A percentile compares a stretch with the other conserved stretches of the same genome.
phyloP scores from a whole-genome alignment of 1,140 invertebrate genomes.

The Tetragnatha versicolor region DNA sequence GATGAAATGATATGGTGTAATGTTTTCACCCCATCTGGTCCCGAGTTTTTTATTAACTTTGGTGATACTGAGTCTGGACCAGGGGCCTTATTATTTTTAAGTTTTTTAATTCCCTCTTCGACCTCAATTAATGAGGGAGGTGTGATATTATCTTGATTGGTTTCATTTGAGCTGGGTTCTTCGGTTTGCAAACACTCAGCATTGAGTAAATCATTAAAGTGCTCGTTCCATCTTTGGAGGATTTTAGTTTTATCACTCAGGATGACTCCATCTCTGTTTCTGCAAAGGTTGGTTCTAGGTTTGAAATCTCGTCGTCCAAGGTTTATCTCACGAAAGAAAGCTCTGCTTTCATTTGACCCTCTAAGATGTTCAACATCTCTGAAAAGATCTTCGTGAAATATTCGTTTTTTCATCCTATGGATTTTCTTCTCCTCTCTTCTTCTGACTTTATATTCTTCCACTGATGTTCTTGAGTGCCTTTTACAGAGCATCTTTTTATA shows the following conservation, averaged over 20 bases:
- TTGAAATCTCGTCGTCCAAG: background rate
- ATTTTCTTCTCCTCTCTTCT: background rate
- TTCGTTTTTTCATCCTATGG: background rate
- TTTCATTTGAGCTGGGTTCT: background rate
- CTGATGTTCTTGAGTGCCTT: background rate
- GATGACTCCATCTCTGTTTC: no score
- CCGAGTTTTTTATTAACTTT: background rate
- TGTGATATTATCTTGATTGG: background rate
- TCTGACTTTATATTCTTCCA: background rate
- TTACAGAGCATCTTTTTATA: background rate
- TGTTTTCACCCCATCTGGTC: background rate
- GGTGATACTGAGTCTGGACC: background rate
- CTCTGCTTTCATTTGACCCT: no score
- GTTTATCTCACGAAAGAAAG: background rate
- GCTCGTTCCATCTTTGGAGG: background rate
- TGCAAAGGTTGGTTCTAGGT: background rate
- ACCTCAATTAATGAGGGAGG: background rate
- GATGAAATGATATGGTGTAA: background rate
- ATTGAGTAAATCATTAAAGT: background rate
- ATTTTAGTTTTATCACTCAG: no score
- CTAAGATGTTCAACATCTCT: background rate
- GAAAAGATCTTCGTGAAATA: background rate
- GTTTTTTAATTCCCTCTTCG: background rate
- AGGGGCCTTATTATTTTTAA: background rate
- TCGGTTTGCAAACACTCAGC: background rate